Evolutionary conservation across 2,888 invertebrate species (phyloP), one percentile per base, ranked within the genome.

Genomic region (Drosophila villosipedis): DNA sequence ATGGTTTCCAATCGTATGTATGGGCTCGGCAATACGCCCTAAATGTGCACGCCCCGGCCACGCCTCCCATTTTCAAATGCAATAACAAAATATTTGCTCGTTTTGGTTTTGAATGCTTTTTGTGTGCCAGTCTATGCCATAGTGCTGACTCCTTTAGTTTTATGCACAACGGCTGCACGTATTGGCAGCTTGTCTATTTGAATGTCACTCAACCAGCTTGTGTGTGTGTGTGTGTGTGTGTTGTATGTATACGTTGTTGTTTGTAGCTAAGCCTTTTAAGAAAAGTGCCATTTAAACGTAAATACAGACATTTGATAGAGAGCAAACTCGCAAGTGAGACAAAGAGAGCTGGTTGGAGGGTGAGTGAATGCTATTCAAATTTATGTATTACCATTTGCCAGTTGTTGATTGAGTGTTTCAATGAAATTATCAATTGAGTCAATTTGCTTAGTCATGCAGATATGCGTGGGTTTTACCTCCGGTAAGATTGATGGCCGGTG

Each of bases 241-340:
- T 41, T 59, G 57, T 30, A 25, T 66, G 58, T 41, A 62, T 53
- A 25, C n/a, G 63, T 58, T 70, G 68, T 70, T 79, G 74, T 78
- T 64, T 80, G 68, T 73, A 68, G 69, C 80, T 75, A 75, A 81
- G 84, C 83, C 84, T 87, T 86, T 87, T 86, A 84, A 86, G 86
- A 82, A 89, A 86, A 89, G 89, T 83, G 87, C 80, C 89, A 87
- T 87, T 88, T 88, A 87, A 89, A 87, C 89, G 84, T 89, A 88
- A 88, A 87, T 84, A 87, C 81, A 89, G 86, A 87, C 86, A 89
- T 84, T 84, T 84, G 81, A 79, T 22, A 19, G 52, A 68, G 68
- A 66, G 72, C 59, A 77, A 76, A 66, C 61, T 41, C 28, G 28
- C 31, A 63, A 41, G 25, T 47, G 61, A 39, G 57, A 22, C 31